Percentiles rank a stretch among this genome's conserved stretches.
Conservation (phyloP, 2,797 vertebrate genomes). For the Myotis vivesi region DNA sequence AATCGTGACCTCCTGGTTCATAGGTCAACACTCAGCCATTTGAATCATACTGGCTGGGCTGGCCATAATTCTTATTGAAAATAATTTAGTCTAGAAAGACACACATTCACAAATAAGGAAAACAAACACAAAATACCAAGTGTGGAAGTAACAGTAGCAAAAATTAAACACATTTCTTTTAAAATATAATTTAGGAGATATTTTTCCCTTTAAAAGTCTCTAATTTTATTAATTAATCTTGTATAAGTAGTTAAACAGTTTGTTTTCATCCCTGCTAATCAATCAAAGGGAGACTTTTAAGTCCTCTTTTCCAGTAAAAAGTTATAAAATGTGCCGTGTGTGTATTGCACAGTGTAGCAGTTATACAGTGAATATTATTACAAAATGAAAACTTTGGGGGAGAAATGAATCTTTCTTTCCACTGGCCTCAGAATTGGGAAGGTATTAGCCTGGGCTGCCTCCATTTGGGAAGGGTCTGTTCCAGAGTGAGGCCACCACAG, state of each 20-base stretch:
- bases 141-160: conserved; percentile 2
- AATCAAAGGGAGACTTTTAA: not conserved
- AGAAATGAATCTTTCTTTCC: not conserved
- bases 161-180: conserved; percentile 13
- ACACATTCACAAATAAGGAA: not conserved
- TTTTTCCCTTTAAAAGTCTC: conserved; percentile 4
- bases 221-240: conserved; percentile 32
- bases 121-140: conserved; percentile 8
- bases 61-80: conserved; percentile 22
- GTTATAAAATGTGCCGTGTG: not conserved
- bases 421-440: not conserved
- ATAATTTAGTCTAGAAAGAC: not conserved
- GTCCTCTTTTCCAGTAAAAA: not conserved
- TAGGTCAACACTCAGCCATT: too few species aligned
- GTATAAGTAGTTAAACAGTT: not conserved
- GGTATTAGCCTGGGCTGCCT: not conserved
- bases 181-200: conserved; percentile 43
- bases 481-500: not conserved
- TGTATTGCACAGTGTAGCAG: not conserved
- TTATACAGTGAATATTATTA: not conserved
- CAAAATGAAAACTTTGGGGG: not conserved
- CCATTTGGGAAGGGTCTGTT: not conserved
- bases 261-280: not conserved
- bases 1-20: too few species aligned
- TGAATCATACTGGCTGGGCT: not conserved